Percentiles rank a stretch among this genome's conserved stretches.
Evolutionary conservation across 1,140 invertebrate genomes (phyloP).

Genomic region (Caenorhabditis inopinata): DNA sequence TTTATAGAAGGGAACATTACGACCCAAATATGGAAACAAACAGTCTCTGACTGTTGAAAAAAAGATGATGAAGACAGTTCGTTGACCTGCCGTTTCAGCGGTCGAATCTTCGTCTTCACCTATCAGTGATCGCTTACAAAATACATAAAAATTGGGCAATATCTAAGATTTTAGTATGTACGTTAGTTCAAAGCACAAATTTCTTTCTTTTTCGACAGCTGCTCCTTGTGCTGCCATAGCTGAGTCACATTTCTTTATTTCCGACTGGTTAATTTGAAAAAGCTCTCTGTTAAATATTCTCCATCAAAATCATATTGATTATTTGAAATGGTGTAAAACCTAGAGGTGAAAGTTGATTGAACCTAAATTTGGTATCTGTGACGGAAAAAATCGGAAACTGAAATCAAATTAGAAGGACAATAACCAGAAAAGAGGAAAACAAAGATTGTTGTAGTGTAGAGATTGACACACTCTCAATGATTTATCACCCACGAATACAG

Average conservation of each 20-base stretch:
- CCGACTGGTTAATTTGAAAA: too few relatives aligned
- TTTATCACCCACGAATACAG: neutral
- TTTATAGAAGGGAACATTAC: neutral
- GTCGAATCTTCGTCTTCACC: too few relatives aligned
- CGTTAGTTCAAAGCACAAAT: conserved; percentile 14
- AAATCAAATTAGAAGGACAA: neutral
- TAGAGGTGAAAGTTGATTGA: neutral
- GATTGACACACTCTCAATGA: conserved; percentile 16
- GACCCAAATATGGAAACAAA: neutral
- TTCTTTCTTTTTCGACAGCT: neutral
- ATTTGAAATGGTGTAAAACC: neutral
- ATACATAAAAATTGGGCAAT: too few relatives aligned
- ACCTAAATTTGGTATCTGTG: neutral
- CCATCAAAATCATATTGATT: neutral
- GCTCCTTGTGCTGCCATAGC: neutral
- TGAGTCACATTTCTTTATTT: neutral
- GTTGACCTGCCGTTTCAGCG: too few relatives aligned
- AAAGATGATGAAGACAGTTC: too few relatives aligned
- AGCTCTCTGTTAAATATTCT: too few relatives aligned
- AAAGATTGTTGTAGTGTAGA: too few relatives aligned
- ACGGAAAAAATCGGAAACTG: neutral
- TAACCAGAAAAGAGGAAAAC: neutral
- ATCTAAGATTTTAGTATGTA: too few relatives aligned
- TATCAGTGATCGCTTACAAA: too few relatives aligned
- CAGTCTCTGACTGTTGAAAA: neutral